These are phyloP conservation scores for Poecilia latipinna DNA, from an alignment of 2,113 vertebrate genomes.

Conservation along the genomic window DNA sequence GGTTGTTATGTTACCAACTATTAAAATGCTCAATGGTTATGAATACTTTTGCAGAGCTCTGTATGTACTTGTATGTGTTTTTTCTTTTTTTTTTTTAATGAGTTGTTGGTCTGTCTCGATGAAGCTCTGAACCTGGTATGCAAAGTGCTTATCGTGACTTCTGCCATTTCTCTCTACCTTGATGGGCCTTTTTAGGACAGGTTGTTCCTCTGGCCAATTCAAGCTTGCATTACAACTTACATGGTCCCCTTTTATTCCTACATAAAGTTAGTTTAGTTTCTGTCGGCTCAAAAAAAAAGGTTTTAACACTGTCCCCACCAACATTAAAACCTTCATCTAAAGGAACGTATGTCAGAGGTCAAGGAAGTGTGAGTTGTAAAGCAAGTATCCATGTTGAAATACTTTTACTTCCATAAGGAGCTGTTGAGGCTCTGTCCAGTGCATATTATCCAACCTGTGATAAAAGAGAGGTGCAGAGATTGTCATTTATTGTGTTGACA, in stretches of 20 bases:
- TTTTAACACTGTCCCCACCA: slow-evolving; percentile 28
- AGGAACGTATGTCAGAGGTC: slow-evolving; percentile 15
- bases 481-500: slow-evolving; percentile 20
- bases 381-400: slow-evolving; percentile 78
- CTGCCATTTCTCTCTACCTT: slow-evolving; percentile 74
- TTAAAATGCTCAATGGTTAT: neutral
- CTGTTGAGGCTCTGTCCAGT: slow-evolving; percentile 79
- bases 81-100: neutral
- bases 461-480: slow-evolving; percentile 72
- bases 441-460: slow-evolving; percentile 71
- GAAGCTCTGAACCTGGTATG: slow-evolving; percentile 70
- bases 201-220: slow-evolving; percentile 76
- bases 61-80: neutral
- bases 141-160: slow-evolving; percentile 77
- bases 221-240: slow-evolving; percentile 78
- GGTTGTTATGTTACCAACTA: neutral
- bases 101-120: slow-evolving; percentile 22
- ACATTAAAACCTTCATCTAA: slow-evolving; percentile 41
- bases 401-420: slow-evolving; percentile 74
- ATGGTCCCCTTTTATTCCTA: slow-evolving; percentile 39
- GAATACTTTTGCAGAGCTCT: neutral
- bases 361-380: slow-evolving; percentile 79
- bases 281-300: slow-evolving; percentile 29
- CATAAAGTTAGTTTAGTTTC: slow-evolving; percentile 9
- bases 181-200: slow-evolving; percentile 74